These are phyloP conservation scores for Oligia strigilis DNA, from an alignment of 2,888 invertebrate species.

Conservation along the genomic window DNA sequence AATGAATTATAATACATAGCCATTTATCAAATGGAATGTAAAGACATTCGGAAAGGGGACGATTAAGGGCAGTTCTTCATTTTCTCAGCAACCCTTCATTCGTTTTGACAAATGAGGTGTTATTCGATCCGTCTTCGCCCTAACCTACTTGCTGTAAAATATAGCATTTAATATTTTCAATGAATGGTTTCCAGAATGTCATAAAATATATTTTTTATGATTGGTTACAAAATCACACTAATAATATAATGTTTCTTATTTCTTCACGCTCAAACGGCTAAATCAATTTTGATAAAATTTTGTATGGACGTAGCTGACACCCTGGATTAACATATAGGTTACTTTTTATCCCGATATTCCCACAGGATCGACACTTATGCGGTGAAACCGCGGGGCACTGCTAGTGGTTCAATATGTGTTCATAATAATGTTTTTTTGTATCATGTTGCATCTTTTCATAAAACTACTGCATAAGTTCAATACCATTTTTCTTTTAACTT, in stretches of 20 bases:
- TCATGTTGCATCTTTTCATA: too few relatives aligned
- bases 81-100: conserved; percentile 64
- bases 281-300: too few relatives aligned
- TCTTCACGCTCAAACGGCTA: too few relatives aligned
- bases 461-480: too few relatives aligned
- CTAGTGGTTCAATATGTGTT: not conserved
- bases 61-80: conserved; percentile 59
- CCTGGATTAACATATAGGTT: too few relatives aligned
- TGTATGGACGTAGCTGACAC: too few relatives aligned
- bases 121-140: conserved; percentile 50
- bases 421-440: not conserved
- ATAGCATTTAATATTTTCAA: conserved; percentile 26
- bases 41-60: conserved; percentile 54
- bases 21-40: conserved; percentile 60
- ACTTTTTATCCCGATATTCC: too few relatives aligned
- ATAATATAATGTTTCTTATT: too few relatives aligned
- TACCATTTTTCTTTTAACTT: too few relatives aligned
- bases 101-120: conserved; percentile 65
- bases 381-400: too few relatives aligned
- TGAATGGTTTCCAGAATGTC: not conserved
- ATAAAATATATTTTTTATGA: not conserved
- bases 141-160: conserved; percentile 33
- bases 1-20: conserved; percentile 45
- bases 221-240: not conserved
- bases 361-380: too few relatives aligned